Conservation (phyloP, 2,113 vertebrate genomes). For the Leptobrachium ailaonicum region DNA sequence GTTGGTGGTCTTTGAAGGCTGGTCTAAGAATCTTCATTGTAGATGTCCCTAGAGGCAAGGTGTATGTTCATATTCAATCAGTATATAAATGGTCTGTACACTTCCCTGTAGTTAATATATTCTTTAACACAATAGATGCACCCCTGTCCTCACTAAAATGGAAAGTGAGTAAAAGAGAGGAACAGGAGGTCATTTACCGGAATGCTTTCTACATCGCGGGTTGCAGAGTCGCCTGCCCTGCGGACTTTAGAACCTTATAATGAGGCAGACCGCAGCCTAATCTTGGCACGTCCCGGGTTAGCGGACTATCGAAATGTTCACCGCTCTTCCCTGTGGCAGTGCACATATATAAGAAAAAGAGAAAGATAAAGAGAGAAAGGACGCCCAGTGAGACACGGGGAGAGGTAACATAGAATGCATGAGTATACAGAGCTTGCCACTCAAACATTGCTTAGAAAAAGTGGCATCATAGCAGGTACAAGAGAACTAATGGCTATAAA, state of each 20-base stretch:
- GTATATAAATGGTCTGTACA: neutral
- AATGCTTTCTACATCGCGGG: conserved; percentile 48
- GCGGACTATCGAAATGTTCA: conserved; percentile 51
- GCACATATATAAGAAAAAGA: conserved; percentile 46
- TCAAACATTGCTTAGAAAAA: neutral
- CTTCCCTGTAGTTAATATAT: neutral
- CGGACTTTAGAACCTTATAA: conserved; percentile 50
- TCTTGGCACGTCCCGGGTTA: conserved; percentile 48
- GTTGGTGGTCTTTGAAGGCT: too few relatives aligned
- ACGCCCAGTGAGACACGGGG: conserved; percentile 42
- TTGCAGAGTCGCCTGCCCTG: conserved; percentile 51
- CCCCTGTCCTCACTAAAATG: conserved; percentile 44
- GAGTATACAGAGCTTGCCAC: conserved; percentile 17
- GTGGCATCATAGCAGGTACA: neutral
- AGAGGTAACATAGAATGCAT: conserved; percentile 39
- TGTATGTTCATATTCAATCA: neutral
- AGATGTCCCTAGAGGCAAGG: neutral
- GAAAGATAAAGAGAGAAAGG: conserved; percentile 39
- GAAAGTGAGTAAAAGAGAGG: conserved; percentile 41
- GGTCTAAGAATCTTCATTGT: neutral
- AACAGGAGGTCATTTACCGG: conserved; percentile 48
- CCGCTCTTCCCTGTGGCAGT: conserved; percentile 50
- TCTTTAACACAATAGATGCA: conserved; percentile 7
- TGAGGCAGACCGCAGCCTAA: conserved; percentile 51
- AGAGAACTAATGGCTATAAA: neutral